Evolutionary conservation across 2,797 vertebrate genomes (phyloP), one percentile per base, ranked within the genome.

Genomic region (Oreochromis grahami): DNA sequence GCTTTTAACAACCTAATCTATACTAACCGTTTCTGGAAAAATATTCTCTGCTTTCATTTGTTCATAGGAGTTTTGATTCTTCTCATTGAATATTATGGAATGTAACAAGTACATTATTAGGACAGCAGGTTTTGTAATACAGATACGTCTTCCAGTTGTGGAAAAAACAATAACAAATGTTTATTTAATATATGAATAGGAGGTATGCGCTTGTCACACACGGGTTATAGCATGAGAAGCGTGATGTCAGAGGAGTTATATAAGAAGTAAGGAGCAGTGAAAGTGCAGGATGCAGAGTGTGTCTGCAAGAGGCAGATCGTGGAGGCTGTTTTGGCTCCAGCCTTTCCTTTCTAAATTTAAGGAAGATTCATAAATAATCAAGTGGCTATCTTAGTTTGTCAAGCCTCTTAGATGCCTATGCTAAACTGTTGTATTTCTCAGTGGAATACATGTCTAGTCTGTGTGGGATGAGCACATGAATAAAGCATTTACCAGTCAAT

Each of bases 171-270:
- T 14, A 41, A 21, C 15, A 68, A 78, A 53, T 70, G 41, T 84
- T 84, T 85, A 82, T 76, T 21, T 52, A 65, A 15, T 79, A 36
- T 60, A 65, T 3, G 60, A 88, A 70, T 77, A 52, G 85, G 84
- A 89, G 92, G 86, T 81, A 76, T 90, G 83, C 84, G 80, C 89
- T 94, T 93, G 92, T 93, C 94, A 94, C 93, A 94, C 95, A 91
- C 55, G 94, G 91, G 92, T 93, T 93, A 88, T 63, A 87, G 93
- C 93, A 93, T 56, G 89, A 88, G 92, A 87, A 93, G 92, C 82
- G 87, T 95, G 95, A 95, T 94, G 94, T 93, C 94, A 94, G 94
- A 88, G 92, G 88, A 90, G 92, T 96, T 96, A 95, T 84, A 92
- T 96, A 96, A 96, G 95, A 92, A 87, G 80, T 79, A 91, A 88